Evolutionary conservation across 2,888 invertebrate species (phyloP), one percentile per base, ranked within the genome.

Genomic region (Nebria brevicollis): DNA sequence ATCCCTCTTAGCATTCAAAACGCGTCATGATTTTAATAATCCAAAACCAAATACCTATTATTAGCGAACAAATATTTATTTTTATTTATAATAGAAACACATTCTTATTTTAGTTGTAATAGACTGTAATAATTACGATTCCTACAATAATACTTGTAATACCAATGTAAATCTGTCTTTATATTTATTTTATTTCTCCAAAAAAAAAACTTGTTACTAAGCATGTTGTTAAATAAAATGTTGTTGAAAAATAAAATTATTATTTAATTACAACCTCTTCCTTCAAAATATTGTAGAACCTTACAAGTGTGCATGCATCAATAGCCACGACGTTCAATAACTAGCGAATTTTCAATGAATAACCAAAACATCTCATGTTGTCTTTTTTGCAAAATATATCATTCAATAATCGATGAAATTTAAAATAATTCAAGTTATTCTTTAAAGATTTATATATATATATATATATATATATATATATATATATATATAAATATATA

Each of bases 1-100:
- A 83, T 89, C 82, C 89, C 89, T 75, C 84, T 89, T 75, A 88
- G 89, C 25, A 84, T 89, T 76, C 87, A 88, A 81, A 81, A 81
- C 43, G 77, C 81, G 4, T 81, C 85, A 86, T 20, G 85, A 85
- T 11, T 87, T 86, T 79, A 85, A 85, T n/a, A 54, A 73, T 42
- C 13, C 72, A 43, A 54, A 81, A 83, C n/a, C 83, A 84, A 82
- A 86, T 82, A 83, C 77, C 82, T 83, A 81, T 78, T 77, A 41
- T n/a, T 82, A 81, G 73, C 65, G 64, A 72, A 75, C 70, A 43
- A 54, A 75, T 80, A 80, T 80, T 82, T 82, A 82, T 83, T 70
- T 11, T 83, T 82, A 82, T 83, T 82, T 79, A 64, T 82, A 80
- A 80, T 66, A 66, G 42, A 54, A 54, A 70, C 34, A 70, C 13